A percentile compares a stretch with the other conserved stretches of the same genome.
These are phyloP conservation scores for Bradypus variegatus DNA, from an alignment of 2,797 vertebrate species.

Conservation along the genomic window DNA sequence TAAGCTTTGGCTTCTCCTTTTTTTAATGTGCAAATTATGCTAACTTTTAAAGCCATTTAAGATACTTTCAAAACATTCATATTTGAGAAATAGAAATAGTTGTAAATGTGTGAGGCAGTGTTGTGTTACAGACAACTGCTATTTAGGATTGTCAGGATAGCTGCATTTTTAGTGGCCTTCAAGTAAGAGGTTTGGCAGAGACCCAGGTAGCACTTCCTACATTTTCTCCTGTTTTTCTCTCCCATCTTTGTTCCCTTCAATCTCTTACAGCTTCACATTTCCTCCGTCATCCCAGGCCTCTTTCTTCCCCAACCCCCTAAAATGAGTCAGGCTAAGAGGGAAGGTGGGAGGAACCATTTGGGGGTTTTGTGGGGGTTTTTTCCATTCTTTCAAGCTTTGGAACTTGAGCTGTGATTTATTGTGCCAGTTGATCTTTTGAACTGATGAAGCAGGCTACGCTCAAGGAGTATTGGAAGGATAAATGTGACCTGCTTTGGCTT, in stretches of 20 bases:
- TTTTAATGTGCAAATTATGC: not conserved
- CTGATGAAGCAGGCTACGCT: not conserved
- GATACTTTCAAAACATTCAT: not conserved
- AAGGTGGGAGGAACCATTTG: not conserved
- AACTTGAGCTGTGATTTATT: not conserved
- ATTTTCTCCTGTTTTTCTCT: not conserved
- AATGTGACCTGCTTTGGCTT: slow-evolving; percentile 42
- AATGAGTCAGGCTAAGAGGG: not conserved
- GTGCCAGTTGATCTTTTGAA: not conserved
- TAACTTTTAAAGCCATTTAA: not conserved
- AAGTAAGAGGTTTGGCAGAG: not conserved
- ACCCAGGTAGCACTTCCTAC: not conserved
- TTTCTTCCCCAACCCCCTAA: not conserved
- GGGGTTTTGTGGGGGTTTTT: not conserved
- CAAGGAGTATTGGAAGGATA: not conserved
- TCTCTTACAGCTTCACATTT: not conserved
- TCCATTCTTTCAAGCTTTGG: not conserved
- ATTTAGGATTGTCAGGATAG: accelerated
- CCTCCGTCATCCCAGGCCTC: not conserved
- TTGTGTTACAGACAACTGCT: not conserved
- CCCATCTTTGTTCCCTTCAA: not conserved
- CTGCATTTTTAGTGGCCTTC: not conserved
- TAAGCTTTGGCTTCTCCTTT: not conserved
- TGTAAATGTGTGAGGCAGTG: not conserved
- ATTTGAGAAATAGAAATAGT: not conserved